A percentile compares a stretch with the other conserved stretches of the same genome.
phyloP scores from a whole-genome alignment of 1,140 invertebrate genomes.

The Plectrocnemia conspersa region DNA sequence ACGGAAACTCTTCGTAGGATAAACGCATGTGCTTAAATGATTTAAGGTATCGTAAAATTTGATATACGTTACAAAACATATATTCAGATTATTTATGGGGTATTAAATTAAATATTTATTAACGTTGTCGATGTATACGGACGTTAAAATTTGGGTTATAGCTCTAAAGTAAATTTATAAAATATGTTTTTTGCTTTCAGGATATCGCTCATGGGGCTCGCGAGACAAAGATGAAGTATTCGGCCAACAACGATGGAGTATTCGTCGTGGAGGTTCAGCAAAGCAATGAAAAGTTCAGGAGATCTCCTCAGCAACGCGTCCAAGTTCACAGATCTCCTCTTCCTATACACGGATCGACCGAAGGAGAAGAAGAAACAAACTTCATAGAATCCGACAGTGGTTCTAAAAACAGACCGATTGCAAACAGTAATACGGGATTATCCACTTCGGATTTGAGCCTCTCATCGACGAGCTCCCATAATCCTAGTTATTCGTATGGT shows the following conservation, averaged over 20 bases:
- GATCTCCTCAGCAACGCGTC: constrained; percentile 52
- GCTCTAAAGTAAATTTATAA: too few species aligned
- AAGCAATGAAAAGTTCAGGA: constrained; percentile 37
- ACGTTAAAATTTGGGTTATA: too few species aligned
- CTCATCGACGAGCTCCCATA: constrained; percentile 62
- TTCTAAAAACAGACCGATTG: constrained; percentile 44
- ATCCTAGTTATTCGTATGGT: constrained; percentile 69
- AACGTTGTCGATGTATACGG: too few species aligned
- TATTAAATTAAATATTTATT: too few species aligned
- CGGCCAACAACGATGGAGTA: constrained; percentile 66
- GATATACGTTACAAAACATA: too few species aligned
- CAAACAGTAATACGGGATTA: constrained; percentile 61
- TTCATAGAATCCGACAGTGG: constrained; percentile 43
- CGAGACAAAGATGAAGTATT: constrained; percentile 65
- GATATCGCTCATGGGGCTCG: constrained; percentile 61
- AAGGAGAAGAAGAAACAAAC: constrained; percentile 41
- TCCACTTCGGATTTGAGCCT: constrained; percentile 72
- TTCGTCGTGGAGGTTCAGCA: constrained; percentile 71
- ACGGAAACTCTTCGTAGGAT: too few species aligned
- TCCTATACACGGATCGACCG: constrained; percentile 33
- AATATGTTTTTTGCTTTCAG: constrained; percentile 51
- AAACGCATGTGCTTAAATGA: too few species aligned
- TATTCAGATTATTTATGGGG: too few species aligned
- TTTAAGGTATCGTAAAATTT: too few species aligned
- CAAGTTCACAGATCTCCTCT: constrained; percentile 53